A percentile compares a stretch with the other conserved stretches of the same genome.
phyloP scores from a whole-genome alignment of 2,113 vertebrate species.

The Antigone vipio region DNA sequence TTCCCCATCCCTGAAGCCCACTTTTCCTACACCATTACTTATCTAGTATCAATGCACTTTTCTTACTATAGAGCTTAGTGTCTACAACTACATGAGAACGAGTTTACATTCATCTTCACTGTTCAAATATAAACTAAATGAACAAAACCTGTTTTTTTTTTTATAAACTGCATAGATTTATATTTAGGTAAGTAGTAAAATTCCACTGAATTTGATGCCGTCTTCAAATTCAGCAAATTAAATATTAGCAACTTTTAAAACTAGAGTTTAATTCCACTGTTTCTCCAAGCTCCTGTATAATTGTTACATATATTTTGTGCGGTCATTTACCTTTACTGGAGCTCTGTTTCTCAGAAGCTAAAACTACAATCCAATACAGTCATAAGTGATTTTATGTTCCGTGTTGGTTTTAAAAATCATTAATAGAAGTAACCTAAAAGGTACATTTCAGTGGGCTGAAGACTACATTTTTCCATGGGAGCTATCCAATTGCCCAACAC shows the following conservation, averaged over 20 bases:
- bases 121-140: neutral
- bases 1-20: neutral
- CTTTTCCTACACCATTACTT: neutral
- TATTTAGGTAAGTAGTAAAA: neutral
- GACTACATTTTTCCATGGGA: neutral
- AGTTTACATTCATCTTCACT: neutral
- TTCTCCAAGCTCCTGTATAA: neutral
- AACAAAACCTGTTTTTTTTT: neutral
- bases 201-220: neutral
- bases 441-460: neutral
- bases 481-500: neutral
- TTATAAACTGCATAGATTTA: neutral
- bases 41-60: neutral
- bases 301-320: neutral
- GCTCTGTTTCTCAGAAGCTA: neutral
- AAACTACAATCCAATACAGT: neutral
- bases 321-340: neutral
- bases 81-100: neutral
- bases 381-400: accelerated
- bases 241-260: neutral
- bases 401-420: neutral
- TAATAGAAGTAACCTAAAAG: neutral
- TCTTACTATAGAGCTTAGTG: neutral
- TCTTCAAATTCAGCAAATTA: neutral
- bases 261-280: neutral